A percentile compares a stretch with the other conserved stretches of the same genome.
Evolutionary conservation across 2,113 vertebrate species (phyloP).

Genomic region (Mus musculus): DNA sequence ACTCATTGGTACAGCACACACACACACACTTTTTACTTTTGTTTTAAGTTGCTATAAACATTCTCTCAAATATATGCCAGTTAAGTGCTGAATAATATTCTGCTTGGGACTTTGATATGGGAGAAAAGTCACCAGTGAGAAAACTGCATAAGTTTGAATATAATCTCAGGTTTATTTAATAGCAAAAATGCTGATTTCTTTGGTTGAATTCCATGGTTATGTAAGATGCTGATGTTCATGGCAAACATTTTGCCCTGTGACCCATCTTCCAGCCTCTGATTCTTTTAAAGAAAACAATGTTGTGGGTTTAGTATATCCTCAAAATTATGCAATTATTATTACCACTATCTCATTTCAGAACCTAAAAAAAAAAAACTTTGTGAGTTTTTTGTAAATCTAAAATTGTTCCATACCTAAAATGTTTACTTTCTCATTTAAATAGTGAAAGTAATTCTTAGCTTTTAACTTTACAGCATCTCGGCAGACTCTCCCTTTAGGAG

Average conservation of each 20-base stretch:
- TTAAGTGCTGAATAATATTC: neutral
- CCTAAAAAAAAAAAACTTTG: neutral
- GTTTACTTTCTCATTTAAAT: neutral
- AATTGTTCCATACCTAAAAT: neutral
- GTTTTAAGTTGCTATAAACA: neutral
- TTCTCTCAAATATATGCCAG: neutral
- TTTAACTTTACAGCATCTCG: neutral
- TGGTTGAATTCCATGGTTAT: neutral
- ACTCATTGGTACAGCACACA: neutral
- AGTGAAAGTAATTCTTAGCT: neutral
- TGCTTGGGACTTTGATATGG: neutral
- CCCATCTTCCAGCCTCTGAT: neutral
- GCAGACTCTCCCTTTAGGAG: neutral
- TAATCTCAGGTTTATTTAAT: neutral
- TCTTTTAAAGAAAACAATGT: neutral
- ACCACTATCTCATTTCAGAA: neutral
- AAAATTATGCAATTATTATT: neutral
- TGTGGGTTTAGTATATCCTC: neutral
- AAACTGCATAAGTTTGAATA: neutral
- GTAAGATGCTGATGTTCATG: neutral
- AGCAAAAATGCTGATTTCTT: neutral
- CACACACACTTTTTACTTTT: neutral
- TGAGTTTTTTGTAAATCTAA: neutral
- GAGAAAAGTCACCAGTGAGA: neutral
- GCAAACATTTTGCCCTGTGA: neutral